Evolutionary conservation across 1,140 invertebrate genomes (phyloP), one percentile per base, ranked within the genome.

Genomic region (Cataglyphis hispanica): DNA sequence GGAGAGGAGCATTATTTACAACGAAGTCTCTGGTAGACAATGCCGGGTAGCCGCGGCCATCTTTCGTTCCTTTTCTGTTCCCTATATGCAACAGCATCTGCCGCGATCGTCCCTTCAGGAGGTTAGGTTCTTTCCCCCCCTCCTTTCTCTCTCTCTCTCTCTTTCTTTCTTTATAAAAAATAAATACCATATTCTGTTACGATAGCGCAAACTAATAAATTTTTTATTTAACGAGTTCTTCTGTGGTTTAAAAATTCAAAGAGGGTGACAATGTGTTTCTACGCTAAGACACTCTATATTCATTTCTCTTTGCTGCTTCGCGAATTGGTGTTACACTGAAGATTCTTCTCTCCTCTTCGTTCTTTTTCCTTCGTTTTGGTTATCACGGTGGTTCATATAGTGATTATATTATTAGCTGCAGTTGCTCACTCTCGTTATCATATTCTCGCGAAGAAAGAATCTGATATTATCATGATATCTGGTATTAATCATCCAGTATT

Each of bases 1-100:
- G 91, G 86, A 92, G 92, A 92, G 92, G n/a, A n/a, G 94, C 94
- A 94, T 95, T 95, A 95, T 95, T 95, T 94, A 94, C 93, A 93
- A 92, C 91, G 86, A 87, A 88, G 91, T 88, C 91, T 89, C 72
- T 88, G 90, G 93, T 92, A 93, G 94, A 95, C 94, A 94, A 95
- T 95, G 93, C 93, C 90, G 90, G 76, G 89, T 90, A 90, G 75
- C 86, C 67, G 89, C 90, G 87, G 90, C 94, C 94, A 95, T 94
- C 91, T 94, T 94, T 93, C 92, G 69, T 91, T 94, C 93, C 91
- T 94, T 94, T 94, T 93, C 92, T 92, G 90, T 92, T 92, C 93
- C 94, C 94, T 93, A 94, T 94, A 94, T 93, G 93, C 93, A 94
- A 94, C 92, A 94, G 94, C 92, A 94, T 93, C 93, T 91, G 92